Conservation (phyloP, 2,888 invertebrate genomes). For the Acronicta psi region DNA sequence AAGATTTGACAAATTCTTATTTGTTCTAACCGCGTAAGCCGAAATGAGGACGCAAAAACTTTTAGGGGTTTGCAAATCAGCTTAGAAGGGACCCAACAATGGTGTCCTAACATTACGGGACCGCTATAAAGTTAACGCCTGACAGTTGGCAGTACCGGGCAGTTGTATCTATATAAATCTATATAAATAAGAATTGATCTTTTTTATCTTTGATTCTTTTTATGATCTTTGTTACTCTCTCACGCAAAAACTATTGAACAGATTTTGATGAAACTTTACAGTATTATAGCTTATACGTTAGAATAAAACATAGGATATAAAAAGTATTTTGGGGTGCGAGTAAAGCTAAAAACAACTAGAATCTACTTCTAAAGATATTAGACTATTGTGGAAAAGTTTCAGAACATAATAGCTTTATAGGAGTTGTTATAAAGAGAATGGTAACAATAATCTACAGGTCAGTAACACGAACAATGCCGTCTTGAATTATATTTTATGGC, state of each 20-base stretch:
- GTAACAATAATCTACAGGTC: neutral
- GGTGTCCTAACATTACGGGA: constrained; percentile 22
- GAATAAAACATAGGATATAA: too few species aligned
- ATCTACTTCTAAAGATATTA: too few species aligned
- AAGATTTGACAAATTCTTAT: neutral
- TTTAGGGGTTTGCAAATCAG: constrained; percentile 30
- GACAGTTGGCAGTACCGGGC: neutral
- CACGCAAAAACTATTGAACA: too few species aligned
- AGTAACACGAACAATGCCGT: neutral
- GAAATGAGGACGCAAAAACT: constrained; percentile 17
- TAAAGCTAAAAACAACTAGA: too few species aligned
- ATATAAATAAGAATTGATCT: too few species aligned
- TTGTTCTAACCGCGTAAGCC: constrained; percentile 7
- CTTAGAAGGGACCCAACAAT: constrained; percentile 14
- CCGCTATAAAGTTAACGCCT: constrained; percentile 25
- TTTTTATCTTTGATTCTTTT: too few species aligned
- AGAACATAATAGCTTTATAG: neutral
- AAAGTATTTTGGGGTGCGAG: too few species aligned
- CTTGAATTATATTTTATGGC: constrained; percentile 22
- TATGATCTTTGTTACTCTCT: too few species aligned
- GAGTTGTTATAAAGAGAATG: neutral
- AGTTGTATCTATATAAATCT: too few species aligned
- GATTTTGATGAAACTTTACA: too few species aligned
- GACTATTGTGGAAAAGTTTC: too few species aligned
- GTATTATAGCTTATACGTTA: too few species aligned